Percentiles rank a stretch among this genome's conserved stretches.
Evolutionary conservation across 2,797 vertebrate genomes (phyloP).

Genomic region (Coreius guichenoti): DNA sequence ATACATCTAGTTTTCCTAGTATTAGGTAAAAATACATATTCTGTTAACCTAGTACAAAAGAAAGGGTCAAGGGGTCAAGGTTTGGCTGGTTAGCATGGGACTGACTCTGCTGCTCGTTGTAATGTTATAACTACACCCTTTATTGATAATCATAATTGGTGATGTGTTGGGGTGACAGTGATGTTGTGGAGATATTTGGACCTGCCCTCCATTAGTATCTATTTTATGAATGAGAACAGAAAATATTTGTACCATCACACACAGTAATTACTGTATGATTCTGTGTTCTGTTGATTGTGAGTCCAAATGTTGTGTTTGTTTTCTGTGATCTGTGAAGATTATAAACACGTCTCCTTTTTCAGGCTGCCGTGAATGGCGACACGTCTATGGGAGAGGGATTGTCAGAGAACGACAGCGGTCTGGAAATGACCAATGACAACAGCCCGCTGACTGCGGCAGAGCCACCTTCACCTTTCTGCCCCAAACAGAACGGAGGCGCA

Average conservation of each 20-base stretch:
- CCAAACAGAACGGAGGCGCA: slow-evolving; percentile 78
- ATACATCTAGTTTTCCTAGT: not conserved
- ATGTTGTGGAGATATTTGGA: slow-evolving; percentile 33
- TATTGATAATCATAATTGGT: not conserved
- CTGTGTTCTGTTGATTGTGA: not conserved
- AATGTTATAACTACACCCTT: not conserved
- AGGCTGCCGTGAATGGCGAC: slow-evolving; percentile 78
- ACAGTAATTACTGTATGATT: too few species aligned
- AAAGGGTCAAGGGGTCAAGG: not conserved
- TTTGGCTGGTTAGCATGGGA: not conserved
- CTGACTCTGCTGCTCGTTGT: slow-evolving; percentile 1
- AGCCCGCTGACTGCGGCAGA: slow-evolving; percentile 78
- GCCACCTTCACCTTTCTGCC: slow-evolving; percentile 81
- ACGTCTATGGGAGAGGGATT: slow-evolving; percentile 68
- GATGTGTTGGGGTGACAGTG: not conserved
- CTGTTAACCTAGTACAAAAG: not conserved
- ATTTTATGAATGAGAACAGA: slow-evolving; percentile 15
- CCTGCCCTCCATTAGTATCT: slow-evolving; percentile 30
- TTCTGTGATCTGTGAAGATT: not conserved
- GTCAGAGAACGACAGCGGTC: slow-evolving; percentile 76
- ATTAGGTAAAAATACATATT: not conserved
- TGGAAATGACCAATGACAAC: slow-evolving; percentile 79
- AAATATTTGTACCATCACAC: not conserved
- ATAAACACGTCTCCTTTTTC: not conserved
- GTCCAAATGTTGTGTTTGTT: not conserved